Evolutionary conservation across 1,140 invertebrate genomes (phyloP).

Genomic region (Tigriopus japonicus): DNA sequence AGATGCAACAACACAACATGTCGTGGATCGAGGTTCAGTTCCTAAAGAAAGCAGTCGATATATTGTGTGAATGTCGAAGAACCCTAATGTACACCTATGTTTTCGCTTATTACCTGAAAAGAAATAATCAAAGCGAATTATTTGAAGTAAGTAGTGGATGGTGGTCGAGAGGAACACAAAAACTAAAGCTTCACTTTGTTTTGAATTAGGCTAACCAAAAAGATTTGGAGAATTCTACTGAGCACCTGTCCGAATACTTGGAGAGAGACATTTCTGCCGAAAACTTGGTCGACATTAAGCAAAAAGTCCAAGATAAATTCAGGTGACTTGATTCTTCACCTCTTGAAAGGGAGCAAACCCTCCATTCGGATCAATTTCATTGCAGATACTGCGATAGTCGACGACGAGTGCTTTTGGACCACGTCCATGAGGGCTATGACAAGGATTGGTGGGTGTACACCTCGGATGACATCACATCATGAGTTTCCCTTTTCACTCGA

Average conservation of each 20-base stretch:
- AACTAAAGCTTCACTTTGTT: too few species aligned
- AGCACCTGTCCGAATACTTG: slow-evolving; percentile 89
- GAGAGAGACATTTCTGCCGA: slow-evolving; percentile 94
- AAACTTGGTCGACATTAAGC: slow-evolving; percentile 92
- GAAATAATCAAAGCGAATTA: slow-evolving; percentile 96
- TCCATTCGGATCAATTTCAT: slow-evolving; percentile 15
- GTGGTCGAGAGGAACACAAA: neutral
- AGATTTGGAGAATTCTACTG: slow-evolving; percentile 89
- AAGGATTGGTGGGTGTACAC: slow-evolving; percentile 93
- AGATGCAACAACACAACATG: slow-evolving; percentile 99
- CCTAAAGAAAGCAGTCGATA: slow-evolving; percentile 90
- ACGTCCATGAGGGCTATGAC: slow-evolving; percentile 95
- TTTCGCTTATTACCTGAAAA: slow-evolving; percentile 92
- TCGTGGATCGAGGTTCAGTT: slow-evolving; percentile 99
- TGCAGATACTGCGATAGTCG: slow-evolving; percentile 89
- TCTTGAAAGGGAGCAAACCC: neutral
- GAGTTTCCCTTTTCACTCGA: too few species aligned
- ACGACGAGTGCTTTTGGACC: slow-evolving; percentile 77
- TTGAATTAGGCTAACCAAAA: slow-evolving; percentile 69
- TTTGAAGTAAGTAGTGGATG: slow-evolving; percentile 47
- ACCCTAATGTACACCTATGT: slow-evolving; percentile 99
- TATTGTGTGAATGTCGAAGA: slow-evolving; percentile 87
- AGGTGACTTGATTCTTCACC: slow-evolving; percentile 38
- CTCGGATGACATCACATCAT: slow-evolving; percentile 13
- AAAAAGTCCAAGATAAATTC: slow-evolving; percentile 98